Base-by-base conservation (phyloP, 2,888 invertebrate species). In the Parelbella ahira region DNA sequence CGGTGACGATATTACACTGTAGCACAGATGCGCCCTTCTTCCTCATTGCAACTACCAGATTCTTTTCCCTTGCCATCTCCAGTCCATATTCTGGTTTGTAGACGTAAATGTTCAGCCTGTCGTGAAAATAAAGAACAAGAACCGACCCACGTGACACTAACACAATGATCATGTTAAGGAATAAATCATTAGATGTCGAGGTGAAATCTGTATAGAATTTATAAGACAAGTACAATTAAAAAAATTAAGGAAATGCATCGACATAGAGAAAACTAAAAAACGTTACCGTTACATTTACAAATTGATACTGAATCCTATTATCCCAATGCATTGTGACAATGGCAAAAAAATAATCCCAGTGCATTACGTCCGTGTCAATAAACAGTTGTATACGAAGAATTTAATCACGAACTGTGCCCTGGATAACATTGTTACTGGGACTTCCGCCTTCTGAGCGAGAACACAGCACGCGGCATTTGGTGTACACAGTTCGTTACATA, bases 271-370 rank as follows among this genome's bases (percentile, higher is more conserved):
- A 15, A 15, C 4, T 2, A 15, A 15, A 38, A 15, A 19, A 8
- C 25, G 24, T 33, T 71, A 79, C 79, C 75, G 62, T 55, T 4
- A 60, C 49, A 32, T 69, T 63, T 48, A 61, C 62, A 45, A 69
- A 62, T 63, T 57, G 28, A 47, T 50, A 57, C 42, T 64, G 44
- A 37, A 61, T 62, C 32, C 60, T 60, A 62, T 42, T 34, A 37
- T 73, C 64, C 43, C 72, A 45, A 20, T 56, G 52, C 29, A 75
- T 51, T 2, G 61, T 57, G 29, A 70, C 27, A 19, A 68, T 51
- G 1, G 65, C 58, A 6, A 75, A 30, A 42, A 68, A 66, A 28
- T 68, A 54, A 54, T 71, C 67, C 69, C 70, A 77, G 50, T 58
- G 58, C 71, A 76, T 72, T 13, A 50, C 62, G 42, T 53, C 54